Base-by-base conservation (phyloP, 2,797 vertebrate species). In the Acipenser transmontanus region DNA sequence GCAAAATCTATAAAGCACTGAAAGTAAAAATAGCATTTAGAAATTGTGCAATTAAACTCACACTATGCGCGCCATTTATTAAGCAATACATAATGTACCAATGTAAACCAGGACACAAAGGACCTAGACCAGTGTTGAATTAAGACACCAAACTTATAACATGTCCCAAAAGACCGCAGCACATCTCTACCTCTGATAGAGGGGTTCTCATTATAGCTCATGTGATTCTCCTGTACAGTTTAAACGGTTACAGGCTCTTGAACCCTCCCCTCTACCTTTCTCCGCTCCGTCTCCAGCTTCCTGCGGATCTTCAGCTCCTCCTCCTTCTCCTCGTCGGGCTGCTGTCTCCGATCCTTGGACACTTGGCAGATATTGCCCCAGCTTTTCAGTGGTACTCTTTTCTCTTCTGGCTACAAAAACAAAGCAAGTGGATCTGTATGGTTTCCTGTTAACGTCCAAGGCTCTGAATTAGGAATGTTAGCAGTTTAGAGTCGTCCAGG, bases 371-470 rank as follows among this genome's bases (percentile, higher is more conserved):
- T 68, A 48, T 84, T 88, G 51, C 82, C 78, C 84, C 84, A 82
- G n/a, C 78, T 73, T 77, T 82, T 86, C 61, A 91, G 69, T 0
- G 87, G 88, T 11, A 77, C 80, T 65, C 86, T 78, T 69, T 73
- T 80, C 71, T 87, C 88, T 63, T 92, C 90, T 72, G 69, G 81
- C 90, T 91, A 74, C 5, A 66, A 2, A 2, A 60, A 52, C 8
- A 52, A 52, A 52, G 12, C 12, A 6, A 20, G 7, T 12, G 2
- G 7, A 12, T 12, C 8, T 12, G 59, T 14, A 60, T 2, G 13
- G 10, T 59, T 12, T 59, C 7, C 14, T 12, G 7, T 12, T 60
- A 8, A 8, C 50, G 6, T 52, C 12, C 8, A 52, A 52, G 8
- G 50, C 6, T 52, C 50, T 8, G 12, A 52, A 8, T 7, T 52